A percentile compares a stretch with the other conserved stretches of the same genome.
Conservation (phyloP, 2,888 invertebrate genomes). For the Plagodis dolabraria region DNA sequence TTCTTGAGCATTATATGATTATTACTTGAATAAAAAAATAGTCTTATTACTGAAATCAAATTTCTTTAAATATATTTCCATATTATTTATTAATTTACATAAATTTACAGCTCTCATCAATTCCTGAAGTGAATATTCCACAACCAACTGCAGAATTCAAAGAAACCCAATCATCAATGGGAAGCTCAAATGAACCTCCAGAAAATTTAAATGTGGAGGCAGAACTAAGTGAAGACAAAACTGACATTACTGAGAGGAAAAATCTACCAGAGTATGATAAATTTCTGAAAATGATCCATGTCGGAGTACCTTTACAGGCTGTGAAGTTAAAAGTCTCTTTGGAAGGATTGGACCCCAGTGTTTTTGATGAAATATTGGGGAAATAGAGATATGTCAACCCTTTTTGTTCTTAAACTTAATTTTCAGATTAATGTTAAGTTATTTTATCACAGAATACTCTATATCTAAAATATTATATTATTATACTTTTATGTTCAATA, state of each 20-base stretch:
- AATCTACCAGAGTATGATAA: slow-evolving; percentile 88
- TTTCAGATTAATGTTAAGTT: too few species aligned
- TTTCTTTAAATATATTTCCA: too few species aligned
- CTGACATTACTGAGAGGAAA: slow-evolving; percentile 18
- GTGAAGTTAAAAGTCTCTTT: slow-evolving; percentile 92
- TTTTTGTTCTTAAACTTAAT: too few species aligned
- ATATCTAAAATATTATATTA: too few species aligned
- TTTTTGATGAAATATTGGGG: slow-evolving; percentile 83
- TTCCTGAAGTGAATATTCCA: slow-evolving; percentile 71
- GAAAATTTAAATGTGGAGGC: slow-evolving; percentile 19
- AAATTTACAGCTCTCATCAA: slow-evolving; percentile 77
- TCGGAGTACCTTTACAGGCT: slow-evolving; percentile 93
- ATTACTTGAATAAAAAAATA: too few species aligned
- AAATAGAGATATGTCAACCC: slow-evolving; percentile 42
- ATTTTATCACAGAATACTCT: too few species aligned
- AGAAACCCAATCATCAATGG: slow-evolving; percentile 17
- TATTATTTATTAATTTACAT: too few species aligned
- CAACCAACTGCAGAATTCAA: slow-evolving; percentile 31
- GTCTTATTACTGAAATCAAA: too few species aligned
- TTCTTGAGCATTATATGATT: too few species aligned
- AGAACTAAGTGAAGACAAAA: slow-evolving; percentile 11
- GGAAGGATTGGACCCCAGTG: slow-evolving; percentile 92
- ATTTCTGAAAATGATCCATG: slow-evolving; percentile 95
- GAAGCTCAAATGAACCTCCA: slow-evolving; percentile 18
- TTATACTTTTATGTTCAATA: too few species aligned